A percentile compares a stretch with the other conserved stretches of the same genome.
Conservation (phyloP, 1,140 invertebrate genomes). For the Panagrolaimus sp. region DNA sequence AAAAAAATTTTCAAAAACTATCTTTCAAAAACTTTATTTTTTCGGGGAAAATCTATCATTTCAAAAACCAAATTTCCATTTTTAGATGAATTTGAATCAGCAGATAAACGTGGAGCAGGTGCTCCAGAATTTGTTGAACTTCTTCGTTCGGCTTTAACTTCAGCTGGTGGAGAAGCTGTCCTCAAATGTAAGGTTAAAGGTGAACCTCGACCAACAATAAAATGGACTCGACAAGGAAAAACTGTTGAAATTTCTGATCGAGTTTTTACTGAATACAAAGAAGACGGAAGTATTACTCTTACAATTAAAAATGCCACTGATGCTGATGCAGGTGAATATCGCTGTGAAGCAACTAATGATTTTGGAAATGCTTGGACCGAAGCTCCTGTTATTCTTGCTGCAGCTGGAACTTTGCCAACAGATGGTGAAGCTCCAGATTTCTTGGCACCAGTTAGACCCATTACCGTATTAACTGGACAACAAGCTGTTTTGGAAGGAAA, state of each 20-base stretch:
- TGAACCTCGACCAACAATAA: conserved; percentile 65
- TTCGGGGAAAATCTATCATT: too few relatives aligned
- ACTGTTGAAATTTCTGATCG: conserved; percentile 62
- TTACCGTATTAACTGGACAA: conserved; percentile 68
- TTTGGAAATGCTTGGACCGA: conserved; percentile 57
- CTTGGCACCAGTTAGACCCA: conserved; percentile 50
- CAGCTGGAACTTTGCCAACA: conserved; percentile 33
- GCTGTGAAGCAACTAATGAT: conserved; percentile 56
- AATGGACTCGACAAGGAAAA: conserved; percentile 66
- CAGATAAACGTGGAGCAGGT: conserved; percentile 36
- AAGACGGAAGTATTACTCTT: conserved; percentile 61
- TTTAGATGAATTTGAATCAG: conserved; percentile 27
- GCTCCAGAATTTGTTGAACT: conserved; percentile 58
- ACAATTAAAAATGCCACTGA: conserved; percentile 70
- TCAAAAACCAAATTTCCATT: conserved; percentile 12
- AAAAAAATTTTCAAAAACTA: neutral
- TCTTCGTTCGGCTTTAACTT: conserved; percentile 58
- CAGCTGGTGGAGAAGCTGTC: conserved; percentile 68
- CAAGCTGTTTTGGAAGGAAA: conserved; percentile 72
- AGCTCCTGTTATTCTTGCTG: conserved; percentile 54
- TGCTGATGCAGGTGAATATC: conserved; percentile 74
- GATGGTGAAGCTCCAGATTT: conserved; percentile 59
- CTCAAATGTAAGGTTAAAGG: conserved; percentile 62
- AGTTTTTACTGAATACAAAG: conserved; percentile 44
- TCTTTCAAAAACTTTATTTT: too few relatives aligned